Evolutionary conservation across 2,113 vertebrate species (phyloP).

Genomic region (Daboia siamensis): DNA sequence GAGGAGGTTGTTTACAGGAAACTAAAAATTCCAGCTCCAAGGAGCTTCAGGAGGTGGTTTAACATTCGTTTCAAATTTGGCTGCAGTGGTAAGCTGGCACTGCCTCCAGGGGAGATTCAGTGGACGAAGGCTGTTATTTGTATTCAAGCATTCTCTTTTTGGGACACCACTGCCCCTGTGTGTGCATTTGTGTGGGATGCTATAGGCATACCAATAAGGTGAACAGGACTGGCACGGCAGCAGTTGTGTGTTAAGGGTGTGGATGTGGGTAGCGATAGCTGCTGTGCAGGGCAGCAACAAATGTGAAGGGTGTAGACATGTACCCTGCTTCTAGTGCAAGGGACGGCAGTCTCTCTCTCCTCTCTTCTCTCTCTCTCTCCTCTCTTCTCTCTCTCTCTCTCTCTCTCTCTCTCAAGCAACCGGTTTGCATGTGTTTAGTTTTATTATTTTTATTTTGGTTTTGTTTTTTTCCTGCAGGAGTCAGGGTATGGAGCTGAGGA

Average conservation of each 20-base stretch:
- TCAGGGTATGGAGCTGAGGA: constrained; percentile 54
- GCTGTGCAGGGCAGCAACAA: constrained; percentile 30
- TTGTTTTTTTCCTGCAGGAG: constrained; percentile 32
- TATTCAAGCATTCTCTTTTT: constrained; percentile 44
- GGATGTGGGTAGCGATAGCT: constrained; percentile 24
- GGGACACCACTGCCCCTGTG: constrained; percentile 31
- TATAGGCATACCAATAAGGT: constrained; percentile 25
- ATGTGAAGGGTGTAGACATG: constrained; percentile 45
- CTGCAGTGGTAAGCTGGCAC: constrained; percentile 34
- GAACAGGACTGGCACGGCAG: fast-evolving
- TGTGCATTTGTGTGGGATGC: background rate
- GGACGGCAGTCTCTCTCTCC: constrained; percentile 2
- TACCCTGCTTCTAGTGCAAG: constrained; percentile 45
- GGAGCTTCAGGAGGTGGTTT: constrained; percentile 47
- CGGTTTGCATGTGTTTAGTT: constrained; percentile 55
- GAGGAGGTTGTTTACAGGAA: constrained; percentile 17
- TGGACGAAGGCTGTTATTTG: constrained; percentile 31
- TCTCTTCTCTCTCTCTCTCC: too few relatives aligned
- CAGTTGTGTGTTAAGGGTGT: constrained; percentile 31
- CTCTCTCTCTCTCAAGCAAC: background rate
- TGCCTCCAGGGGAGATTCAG: constrained; percentile 20
- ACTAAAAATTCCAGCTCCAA: constrained; percentile 44
- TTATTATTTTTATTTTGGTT: constrained; percentile 42
- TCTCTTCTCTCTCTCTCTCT: background rate
- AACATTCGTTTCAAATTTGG: constrained; percentile 51